Evolutionary conservation across 2,797 vertebrate species (phyloP), one percentile per base, ranked within the genome.

Genomic region (Hippopotamyrus pictus): DNA sequence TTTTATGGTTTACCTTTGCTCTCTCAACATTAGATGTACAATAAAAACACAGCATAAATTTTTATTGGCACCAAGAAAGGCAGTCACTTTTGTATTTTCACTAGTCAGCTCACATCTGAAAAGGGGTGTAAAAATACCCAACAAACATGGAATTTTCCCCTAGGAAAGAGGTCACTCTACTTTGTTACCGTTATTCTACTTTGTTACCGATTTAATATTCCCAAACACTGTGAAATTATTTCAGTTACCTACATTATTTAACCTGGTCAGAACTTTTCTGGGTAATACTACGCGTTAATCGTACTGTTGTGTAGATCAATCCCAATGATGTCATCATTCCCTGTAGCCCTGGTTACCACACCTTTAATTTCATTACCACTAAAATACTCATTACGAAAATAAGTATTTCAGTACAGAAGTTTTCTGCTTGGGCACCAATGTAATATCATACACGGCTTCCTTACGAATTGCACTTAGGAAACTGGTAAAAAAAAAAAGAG

Each of bases 21-120:
- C 93, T 94, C 93, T 93, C 92, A 88, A 93, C 94, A 95, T 96
- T 95, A 95, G 95, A 96, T 96, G 94, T 94, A 95, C 93, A 96
- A 96, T 96, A 96, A 97, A 96, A 96, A 96, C 94, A 96, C 95
- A 95, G 93, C 93, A 95, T 96, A 94, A 96, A 96, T 93, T 93
- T 97, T 97, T 96, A 97, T 96, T 94, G 94, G 91, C 59, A 89
- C 92, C 92, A 86, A 92, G 94, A 91, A 93, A 95, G 93, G 91
- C 95, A 96, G 96, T 95, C 94, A 93, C 94, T 94, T 95, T 96
- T 94, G 95, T 94, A 94, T 95, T 95, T 93, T 95, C 96, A 95
- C 96, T 96, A 94, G 93, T 95, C 93, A 94, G 94, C 94, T 94
- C 94, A 95, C 92, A 94, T 93, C 37, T 94, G 93, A 95, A 94